Percentiles rank a stretch among this genome's conserved stretches.
Evolutionary conservation across 2,113 vertebrate species (phyloP).

Genomic region (Oreochromis aureus): DNA sequence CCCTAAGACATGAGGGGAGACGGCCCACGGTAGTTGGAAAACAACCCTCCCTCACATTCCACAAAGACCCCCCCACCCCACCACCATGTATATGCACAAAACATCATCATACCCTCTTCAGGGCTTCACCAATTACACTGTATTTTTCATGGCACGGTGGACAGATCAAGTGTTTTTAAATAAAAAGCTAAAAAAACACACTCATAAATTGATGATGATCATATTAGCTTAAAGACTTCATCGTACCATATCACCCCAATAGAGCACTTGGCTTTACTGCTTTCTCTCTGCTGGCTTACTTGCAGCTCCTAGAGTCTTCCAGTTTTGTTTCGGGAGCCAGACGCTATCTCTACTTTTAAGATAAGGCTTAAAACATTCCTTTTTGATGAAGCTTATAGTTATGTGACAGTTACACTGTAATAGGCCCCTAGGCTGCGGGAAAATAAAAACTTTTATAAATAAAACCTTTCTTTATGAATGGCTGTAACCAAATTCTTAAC

Average conservation of each 20-base stretch:
- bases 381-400: too few relatives aligned
- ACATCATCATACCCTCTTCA: background rate
- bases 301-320: too few relatives aligned
- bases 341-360: too few relatives aligned
- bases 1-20: constrained; percentile 46
- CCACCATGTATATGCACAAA: background rate
- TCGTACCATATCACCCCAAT: too few relatives aligned
- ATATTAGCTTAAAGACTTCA: too few relatives aligned
- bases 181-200: background rate
- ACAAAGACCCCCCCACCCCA: background rate
- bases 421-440: background rate
- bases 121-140: background rate
- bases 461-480: background rate
- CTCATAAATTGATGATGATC: background rate
- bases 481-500: background rate
- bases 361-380: too few relatives aligned
- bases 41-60: constrained; percentile 56
- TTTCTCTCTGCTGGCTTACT: too few relatives aligned
- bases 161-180: background rate
- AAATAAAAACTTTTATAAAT: background rate
- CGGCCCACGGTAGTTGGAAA: constrained; percentile 70
- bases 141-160: constrained; percentile 2
- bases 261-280: too few relatives aligned
- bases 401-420: too few relatives aligned
- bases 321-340: too few relatives aligned